Conservation (phyloP, 2,113 vertebrate species). For the Pelecanoides urinatrix region DNA sequence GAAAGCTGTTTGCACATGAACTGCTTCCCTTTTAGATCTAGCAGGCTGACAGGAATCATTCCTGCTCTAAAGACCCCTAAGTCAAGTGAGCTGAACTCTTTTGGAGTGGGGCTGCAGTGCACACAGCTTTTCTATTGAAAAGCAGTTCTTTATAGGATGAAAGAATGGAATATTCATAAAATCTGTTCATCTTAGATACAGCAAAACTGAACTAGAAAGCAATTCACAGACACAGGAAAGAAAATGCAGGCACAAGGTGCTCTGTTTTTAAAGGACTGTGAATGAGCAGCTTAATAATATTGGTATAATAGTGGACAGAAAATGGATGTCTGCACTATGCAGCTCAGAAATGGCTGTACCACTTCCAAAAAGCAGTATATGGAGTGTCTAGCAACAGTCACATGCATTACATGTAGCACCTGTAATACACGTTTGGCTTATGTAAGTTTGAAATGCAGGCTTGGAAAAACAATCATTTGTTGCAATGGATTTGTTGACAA, state of each 20-base stretch:
- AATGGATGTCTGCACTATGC: background rate
- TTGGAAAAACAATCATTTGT: background rate
- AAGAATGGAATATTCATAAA: conserved; percentile 46
- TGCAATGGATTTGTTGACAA: background rate
- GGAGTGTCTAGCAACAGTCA: background rate
- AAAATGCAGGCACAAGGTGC: background rate
- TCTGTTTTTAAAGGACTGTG: background rate
- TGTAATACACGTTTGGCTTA: background rate
- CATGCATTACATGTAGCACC: background rate
- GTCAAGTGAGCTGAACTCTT: conserved; percentile 54
- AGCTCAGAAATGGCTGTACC: background rate
- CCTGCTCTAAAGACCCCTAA: conserved; percentile 42
- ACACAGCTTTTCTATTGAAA: conserved; percentile 46
- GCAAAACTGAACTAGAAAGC: background rate
- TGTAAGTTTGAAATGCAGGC: background rate
- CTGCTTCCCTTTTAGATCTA: conserved; percentile 49
- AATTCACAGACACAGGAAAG: background rate
- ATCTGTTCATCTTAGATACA: background rate
- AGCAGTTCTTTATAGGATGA: conserved; percentile 7
- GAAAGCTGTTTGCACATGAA: conserved; percentile 62
- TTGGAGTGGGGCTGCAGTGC: background rate
- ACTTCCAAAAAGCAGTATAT: background rate
- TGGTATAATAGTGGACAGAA: background rate
- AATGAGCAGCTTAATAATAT: background rate
- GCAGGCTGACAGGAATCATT: conserved; percentile 54